These are phyloP conservation scores for Tinea semifulvella DNA, from an alignment of 2,888 invertebrate species.

Conservation along the genomic window DNA sequence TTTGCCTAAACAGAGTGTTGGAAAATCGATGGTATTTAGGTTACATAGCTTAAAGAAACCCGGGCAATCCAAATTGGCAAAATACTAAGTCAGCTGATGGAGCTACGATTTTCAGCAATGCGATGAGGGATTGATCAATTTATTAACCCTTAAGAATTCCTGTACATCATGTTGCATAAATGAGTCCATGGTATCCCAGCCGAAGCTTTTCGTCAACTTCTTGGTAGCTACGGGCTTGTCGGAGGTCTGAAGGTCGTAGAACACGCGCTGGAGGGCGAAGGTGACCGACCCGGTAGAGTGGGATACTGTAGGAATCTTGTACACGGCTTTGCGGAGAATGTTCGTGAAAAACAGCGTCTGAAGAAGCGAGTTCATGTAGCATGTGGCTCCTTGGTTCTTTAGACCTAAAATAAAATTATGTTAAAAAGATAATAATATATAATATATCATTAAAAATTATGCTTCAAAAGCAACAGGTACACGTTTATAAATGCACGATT, in stretches of 20 bases:
- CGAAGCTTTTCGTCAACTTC: constrained; percentile 98
- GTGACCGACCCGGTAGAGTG: constrained; percentile 94
- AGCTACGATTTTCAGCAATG: no score
- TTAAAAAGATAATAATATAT: no score
- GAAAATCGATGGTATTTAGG: no score
- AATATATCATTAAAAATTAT: no score
- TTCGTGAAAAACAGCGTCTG: constrained; percentile 99
- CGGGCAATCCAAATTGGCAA: no score
- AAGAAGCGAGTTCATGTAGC: constrained; percentile 99
- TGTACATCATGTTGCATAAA: constrained; percentile 99
- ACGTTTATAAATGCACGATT: no score
- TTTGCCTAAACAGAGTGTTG: no score
- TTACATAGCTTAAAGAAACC: no score
- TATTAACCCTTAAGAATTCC: constrained; percentile 79
- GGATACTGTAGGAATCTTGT: constrained; percentile 97
- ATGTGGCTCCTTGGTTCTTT: constrained; percentile 99
- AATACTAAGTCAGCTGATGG: no score
- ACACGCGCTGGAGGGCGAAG: constrained; percentile 95
- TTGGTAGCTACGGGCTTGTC: constrained; percentile 99
- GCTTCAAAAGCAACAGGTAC: no score
- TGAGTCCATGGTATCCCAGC: constrained; percentile 99
- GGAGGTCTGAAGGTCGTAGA: constrained; percentile 96
- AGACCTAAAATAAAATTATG: constrained; percentile 80
- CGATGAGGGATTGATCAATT: no score
- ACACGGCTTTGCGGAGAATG: constrained; percentile 88